These are phyloP conservation scores for Aporophyla nigra DNA, from an alignment of 2,888 invertebrate species.

Conservation along the genomic window DNA sequence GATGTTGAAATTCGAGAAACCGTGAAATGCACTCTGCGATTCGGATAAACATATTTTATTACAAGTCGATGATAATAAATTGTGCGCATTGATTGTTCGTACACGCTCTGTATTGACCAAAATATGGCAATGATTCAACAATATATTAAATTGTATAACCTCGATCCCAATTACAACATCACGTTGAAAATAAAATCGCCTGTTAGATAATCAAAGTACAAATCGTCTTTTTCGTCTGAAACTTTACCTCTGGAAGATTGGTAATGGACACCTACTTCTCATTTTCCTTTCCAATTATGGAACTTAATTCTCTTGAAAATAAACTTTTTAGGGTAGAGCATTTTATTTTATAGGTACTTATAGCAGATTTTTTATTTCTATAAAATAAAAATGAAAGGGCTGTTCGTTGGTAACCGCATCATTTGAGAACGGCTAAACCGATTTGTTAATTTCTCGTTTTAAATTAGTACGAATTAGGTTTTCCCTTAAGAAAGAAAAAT, in stretches of 20 bases:
- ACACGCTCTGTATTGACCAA: background rate
- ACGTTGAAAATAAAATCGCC: constrained; percentile 4
- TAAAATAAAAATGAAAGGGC: no score
- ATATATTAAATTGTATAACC: background rate
- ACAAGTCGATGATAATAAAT: constrained; percentile 16
- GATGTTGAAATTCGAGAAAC: constrained; percentile 5
- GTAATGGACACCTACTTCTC: constrained; percentile 25
- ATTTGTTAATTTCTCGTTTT: no score
- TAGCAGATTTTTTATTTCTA: constrained; percentile 3
- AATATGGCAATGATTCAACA: constrained; percentile 1
- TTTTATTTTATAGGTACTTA: background rate
- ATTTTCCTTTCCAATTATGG: constrained; percentile 19
- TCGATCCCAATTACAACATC: background rate
- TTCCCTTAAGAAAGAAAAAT: no score
- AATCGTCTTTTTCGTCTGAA: constrained; percentile 4
- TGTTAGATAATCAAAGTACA: constrained; percentile 5
- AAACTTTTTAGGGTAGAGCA: background rate
- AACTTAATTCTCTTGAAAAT: constrained; percentile 6
- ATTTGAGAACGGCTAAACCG: no score
- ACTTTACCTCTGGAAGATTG: constrained; percentile 10
- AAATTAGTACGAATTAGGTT: no score
- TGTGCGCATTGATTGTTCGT: background rate
- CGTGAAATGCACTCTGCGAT: constrained; percentile 5
- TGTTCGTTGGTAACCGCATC: no score
- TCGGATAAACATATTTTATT: constrained; percentile 24